Conservation (phyloP, 2,113 vertebrate genomes). For the Psettodes erumei region DNA sequence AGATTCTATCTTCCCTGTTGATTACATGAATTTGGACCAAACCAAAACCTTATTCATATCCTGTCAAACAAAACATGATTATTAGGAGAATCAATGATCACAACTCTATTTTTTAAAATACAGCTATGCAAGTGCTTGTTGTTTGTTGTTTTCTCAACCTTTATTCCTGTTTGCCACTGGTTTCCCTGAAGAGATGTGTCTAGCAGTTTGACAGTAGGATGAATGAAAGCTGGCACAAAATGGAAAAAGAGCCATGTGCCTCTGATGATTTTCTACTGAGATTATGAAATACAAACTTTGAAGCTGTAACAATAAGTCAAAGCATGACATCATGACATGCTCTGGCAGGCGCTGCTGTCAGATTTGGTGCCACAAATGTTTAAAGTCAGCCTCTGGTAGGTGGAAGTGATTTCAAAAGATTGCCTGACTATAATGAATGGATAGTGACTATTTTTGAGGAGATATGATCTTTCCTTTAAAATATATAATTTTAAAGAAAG, state of each 20-base stretch:
- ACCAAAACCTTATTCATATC: not conserved
- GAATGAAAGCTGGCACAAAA: constrained; percentile 45
- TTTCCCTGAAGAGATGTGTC: constrained; percentile 29
- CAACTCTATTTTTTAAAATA: constrained; percentile 26
- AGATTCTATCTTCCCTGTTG: not conserved
- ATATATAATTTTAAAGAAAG: too few species aligned
- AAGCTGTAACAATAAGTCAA: constrained; percentile 54
- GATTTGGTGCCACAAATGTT: constrained; percentile 46
- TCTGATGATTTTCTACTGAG: constrained; percentile 36
- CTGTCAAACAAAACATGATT: not conserved
- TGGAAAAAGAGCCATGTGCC: constrained; percentile 21
- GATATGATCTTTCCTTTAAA: constrained; percentile 33
- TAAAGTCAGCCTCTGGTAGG: constrained; percentile 37
- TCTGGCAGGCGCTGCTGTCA: constrained; percentile 46
- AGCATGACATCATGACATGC: constrained; percentile 62
- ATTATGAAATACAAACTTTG: constrained; percentile 61
- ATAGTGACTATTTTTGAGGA: constrained; percentile 30
- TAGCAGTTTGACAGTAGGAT: constrained; percentile 27
- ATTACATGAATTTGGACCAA: not conserved
- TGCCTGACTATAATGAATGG: constrained; percentile 49
- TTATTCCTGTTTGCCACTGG: constrained; percentile 12
- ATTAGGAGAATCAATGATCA: not conserved
- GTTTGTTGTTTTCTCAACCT: constrained; percentile 9
- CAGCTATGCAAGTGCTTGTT: constrained; percentile 2
- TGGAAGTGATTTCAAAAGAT: constrained; percentile 52